Percentiles rank a stretch among this genome's conserved stretches.
Evolutionary conservation across 2,113 vertebrate genomes (phyloP).

Genomic region (Petroica traversi): DNA sequence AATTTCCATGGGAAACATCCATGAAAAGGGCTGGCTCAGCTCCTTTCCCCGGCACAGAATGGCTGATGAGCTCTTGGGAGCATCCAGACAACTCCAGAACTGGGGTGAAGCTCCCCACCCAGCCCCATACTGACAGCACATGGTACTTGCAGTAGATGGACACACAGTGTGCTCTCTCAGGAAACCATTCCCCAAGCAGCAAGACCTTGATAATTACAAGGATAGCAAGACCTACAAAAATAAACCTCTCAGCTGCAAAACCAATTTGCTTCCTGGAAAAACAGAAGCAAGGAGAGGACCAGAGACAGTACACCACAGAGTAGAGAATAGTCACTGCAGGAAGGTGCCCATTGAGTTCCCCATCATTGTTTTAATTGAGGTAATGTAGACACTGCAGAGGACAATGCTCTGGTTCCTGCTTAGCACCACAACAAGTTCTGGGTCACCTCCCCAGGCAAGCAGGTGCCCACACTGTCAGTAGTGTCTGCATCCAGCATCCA

Average conservation of each 20-base stretch:
- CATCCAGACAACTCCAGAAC: background rate
- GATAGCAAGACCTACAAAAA: background rate
- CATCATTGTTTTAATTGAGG: too few species aligned
- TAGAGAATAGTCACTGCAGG: background rate
- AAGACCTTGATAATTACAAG: background rate
- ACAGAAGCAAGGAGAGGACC: background rate
- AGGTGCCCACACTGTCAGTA: background rate
- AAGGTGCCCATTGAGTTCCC: background rate
- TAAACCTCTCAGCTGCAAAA: background rate
- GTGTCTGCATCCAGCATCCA: background rate
- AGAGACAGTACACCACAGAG: background rate
- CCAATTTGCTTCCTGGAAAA: background rate
- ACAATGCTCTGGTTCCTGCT: background rate
- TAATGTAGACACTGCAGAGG: background rate
- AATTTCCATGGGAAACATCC: background rate
- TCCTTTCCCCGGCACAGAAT: background rate
- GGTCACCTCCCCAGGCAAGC: rapidly evolving
- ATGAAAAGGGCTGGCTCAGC: background rate
- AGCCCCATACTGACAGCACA: background rate
- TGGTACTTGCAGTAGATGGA: rapidly evolving
- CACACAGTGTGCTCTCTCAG: background rate
- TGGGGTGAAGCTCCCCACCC: background rate
- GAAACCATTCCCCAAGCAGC: background rate
- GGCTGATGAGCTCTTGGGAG: background rate
- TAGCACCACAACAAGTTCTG: background rate